Percentiles rank a stretch among this genome's conserved stretches.
Conservation (phyloP, 2,888 invertebrate genomes). For the Drosophila differens region DNA sequence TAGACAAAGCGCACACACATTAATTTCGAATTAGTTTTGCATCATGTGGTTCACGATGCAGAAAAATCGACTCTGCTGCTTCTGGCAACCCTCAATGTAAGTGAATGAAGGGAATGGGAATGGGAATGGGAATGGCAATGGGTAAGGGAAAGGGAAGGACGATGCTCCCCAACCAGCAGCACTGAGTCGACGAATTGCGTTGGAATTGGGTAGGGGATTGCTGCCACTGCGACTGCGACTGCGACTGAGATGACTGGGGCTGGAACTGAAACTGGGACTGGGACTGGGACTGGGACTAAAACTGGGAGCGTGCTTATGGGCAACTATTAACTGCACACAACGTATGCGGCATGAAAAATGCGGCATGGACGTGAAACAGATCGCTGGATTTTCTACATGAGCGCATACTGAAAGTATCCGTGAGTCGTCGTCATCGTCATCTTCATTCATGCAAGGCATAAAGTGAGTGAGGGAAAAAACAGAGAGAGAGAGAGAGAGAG, state of each 20-base stretch:
- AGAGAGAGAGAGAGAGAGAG: background rate
- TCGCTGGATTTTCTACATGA: slow-evolving; percentile 84
- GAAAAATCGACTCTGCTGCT: slow-evolving; percentile 83
- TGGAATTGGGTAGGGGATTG: slow-evolving; percentile 19
- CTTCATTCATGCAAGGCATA: slow-evolving; percentile 62
- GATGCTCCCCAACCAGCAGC: slow-evolving; percentile 49
- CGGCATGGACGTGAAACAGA: slow-evolving; percentile 83
- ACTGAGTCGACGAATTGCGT: slow-evolving; percentile 49
- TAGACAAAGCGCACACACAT: slow-evolving; percentile 84
- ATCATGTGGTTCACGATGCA: slow-evolving; percentile 86
- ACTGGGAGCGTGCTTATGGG: slow-evolving; percentile 71
- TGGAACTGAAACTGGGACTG: slow-evolving; percentile 1
- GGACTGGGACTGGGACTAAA: slow-evolving; percentile 5
- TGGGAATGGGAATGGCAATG: background rate
- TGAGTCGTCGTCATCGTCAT: slow-evolving; percentile 36
- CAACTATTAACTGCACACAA: slow-evolving; percentile 81
- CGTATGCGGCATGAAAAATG: slow-evolving; percentile 81
- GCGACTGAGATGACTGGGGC: slow-evolving; percentile 6
- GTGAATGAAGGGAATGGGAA: slow-evolving; percentile 2
- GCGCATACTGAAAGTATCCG: slow-evolving; percentile 77
- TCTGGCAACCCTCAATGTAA: slow-evolving; percentile 47
- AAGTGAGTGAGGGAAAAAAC: background rate
- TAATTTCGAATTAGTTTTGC: slow-evolving; percentile 86
- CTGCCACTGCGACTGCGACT: slow-evolving; percentile 29
- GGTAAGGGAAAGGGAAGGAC: background rate